Conservation (phyloP, 2,113 vertebrate species). For the Melospiza melodia region DNA sequence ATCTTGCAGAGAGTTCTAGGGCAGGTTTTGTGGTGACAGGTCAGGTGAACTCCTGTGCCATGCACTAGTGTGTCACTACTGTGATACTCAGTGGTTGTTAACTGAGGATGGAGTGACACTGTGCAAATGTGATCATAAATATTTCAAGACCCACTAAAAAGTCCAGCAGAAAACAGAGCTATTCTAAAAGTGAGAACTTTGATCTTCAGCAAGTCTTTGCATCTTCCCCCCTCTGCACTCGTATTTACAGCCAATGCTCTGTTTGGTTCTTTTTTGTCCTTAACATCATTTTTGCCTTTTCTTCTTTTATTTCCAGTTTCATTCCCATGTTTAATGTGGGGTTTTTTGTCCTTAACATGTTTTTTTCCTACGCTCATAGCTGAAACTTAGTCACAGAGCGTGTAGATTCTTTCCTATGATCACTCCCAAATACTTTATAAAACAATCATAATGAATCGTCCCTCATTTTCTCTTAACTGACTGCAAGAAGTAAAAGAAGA, state of each 20-base stretch:
- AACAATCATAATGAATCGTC: not conserved
- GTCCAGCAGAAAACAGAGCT: not conserved
- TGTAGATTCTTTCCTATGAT: not conserved
- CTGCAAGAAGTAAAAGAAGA: not conserved
- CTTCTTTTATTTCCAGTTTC: not conserved
- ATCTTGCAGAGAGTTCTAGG: not conserved
- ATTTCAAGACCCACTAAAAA: not conserved
- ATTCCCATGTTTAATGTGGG: not conserved
- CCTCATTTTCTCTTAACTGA: not conserved
- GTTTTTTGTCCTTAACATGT: accelerated
- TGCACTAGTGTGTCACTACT: not conserved
- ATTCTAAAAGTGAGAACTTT: not conserved
- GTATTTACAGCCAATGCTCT: not conserved
- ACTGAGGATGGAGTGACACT: not conserved
- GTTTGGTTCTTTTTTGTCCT: not conserved
- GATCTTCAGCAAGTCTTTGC: not conserved
- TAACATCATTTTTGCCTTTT: not conserved
- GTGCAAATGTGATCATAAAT: not conserved
- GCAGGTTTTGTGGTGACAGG: not conserved
- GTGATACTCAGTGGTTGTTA: not conserved
- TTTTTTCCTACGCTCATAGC: not conserved
- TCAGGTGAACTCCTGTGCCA: not conserved
- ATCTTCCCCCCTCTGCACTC: not conserved
- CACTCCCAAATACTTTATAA: not conserved
- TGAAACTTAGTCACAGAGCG: not conserved